Base-by-base conservation (phyloP, 1,140 invertebrate genomes). In the Musca vetustissima region DNA sequence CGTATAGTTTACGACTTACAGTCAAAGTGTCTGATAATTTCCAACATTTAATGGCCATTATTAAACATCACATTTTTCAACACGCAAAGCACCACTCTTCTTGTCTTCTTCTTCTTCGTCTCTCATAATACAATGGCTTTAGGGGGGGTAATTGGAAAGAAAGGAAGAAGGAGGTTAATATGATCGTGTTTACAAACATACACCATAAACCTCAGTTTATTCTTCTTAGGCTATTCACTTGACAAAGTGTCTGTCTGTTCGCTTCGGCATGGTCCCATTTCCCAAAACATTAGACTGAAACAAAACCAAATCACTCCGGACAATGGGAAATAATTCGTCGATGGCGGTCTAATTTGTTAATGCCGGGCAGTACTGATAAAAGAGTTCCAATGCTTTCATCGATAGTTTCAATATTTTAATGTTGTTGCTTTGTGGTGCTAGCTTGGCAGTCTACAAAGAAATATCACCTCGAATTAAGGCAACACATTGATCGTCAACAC, bases 31-130 rank as follows among this genome's bases (percentile, higher is more conserved):
- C 78, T 80, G 78, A 80, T 80, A 80, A 80, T 80, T 80, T 80
- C 77, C 71, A 73, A 76, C 78, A 77, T 78, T 80, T 80, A 80
- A 80, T 80, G 76, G 80, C 76, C 76, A 77, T 80, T 80, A 77
- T 78, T 80, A 80, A 78, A 78, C 78, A 80, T 80, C 78, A 80
- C 78, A 80, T 80, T 80, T 80, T 78, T 80, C 78, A 80, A 80
- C 76, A 78, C 75, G 77, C 75, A 73, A 71, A 22, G 49, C n/a
- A 17, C 1, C 49, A 52, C 49, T 52, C 7, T 6, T 19, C 6
- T 22, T 53, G 28, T 28, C 8, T 28, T 28, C 28, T 28, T 28
- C 28, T 4, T 43, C 36, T 43, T 43, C 36, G 28, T 32, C 9
- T n/a, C n/a, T n/a, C 9, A 8, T 43, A 43, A 13, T 43, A 43